Conservation (phyloP, 2,113 vertebrate genomes). For the Cyrtonyx montezumae region DNA sequence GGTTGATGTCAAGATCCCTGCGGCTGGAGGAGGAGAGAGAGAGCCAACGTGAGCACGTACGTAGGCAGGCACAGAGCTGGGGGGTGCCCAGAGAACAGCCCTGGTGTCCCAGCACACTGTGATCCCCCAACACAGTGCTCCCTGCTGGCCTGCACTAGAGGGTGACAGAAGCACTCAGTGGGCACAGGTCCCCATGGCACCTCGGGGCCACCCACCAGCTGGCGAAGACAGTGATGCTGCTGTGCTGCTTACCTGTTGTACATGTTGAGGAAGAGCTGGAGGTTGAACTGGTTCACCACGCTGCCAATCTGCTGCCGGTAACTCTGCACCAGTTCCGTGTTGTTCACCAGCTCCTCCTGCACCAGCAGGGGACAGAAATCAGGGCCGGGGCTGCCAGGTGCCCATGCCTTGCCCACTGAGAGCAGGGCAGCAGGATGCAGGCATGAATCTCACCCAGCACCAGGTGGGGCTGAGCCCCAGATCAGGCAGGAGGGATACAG, state of each 20-base stretch:
- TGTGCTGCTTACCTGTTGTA: conserved; percentile 89
- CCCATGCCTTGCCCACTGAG: fast-evolving
- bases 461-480: not conserved
- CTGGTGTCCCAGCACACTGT: fast-evolving
- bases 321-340: conserved; percentile 95
- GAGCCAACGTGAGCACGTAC: not conserved
- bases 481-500: not conserved
- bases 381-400: not conserved
- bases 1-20: conserved; percentile 95
- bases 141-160: not conserved
- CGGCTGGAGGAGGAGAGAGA: conserved; percentile 77
- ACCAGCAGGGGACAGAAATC: not conserved
- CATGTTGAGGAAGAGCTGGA: conserved; percentile 99
- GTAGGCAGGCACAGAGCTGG: not conserved
- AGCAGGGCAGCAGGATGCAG: fast-evolving
- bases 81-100: not conserved
- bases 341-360: conserved; percentile 96
- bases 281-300: conserved; percentile 94
- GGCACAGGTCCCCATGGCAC: not conserved
- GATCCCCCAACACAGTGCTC: too few species aligned
- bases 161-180: not conserved
- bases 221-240: not conserved
- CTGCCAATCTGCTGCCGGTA: conserved; percentile 94
- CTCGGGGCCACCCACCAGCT: not conserved
- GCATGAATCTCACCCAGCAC: fast-evolving